Base-by-base conservation (phyloP, 1,140 invertebrate species). In the Stegodyphus mimosarum region DNA sequence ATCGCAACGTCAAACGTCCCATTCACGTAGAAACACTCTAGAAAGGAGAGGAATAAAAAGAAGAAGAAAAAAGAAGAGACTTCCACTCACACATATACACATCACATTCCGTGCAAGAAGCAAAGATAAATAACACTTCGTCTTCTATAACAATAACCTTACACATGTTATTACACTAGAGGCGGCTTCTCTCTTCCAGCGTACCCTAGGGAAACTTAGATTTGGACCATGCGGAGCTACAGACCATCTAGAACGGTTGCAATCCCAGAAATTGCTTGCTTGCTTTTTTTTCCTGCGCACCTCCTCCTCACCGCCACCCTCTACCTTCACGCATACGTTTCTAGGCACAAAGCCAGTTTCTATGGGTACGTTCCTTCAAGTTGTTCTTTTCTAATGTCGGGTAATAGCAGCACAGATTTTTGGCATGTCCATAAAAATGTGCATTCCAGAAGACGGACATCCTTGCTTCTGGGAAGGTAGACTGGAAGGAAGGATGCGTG, bases 71-170 rank as follows among this genome's bases (percentile, higher is more conserved):
- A 63, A 63, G n/a, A 18, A 67, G 66, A 11, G 18, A 7, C 15
- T 66, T 10, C n/a, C n/a, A 66, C 18, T 66, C 64, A 67, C 66
- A 67, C 66, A 67, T 18, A 67, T 18, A 67, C 66, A 67, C 66
- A 67, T 67, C 66, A 67, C 33, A 67, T 33, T 33, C 33, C 33
- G 33, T 33, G 33, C 33, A 67, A 67, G n/a, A 67, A 18, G 66
- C 66, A 67, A 17, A 67, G 66, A 67, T 67, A 67, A 67, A 67
- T 67, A 67, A 67, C 15, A 67, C 66, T 18, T 67, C 66, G n/a
- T 67, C 66, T 67, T 67, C 66, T 67, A 67, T 67, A 67, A 67
- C 66, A 67, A 67, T 67, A 67, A 67, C 66, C 66, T 18, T 67
- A 33, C 33, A 67, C 66, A 67, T 67, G 66, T 67, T 67, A 67